A percentile compares a stretch with the other conserved stretches of the same genome.
Evolutionary conservation across 2,797 vertebrate genomes (phyloP).

Genomic region (Bovichtus variegatus): DNA sequence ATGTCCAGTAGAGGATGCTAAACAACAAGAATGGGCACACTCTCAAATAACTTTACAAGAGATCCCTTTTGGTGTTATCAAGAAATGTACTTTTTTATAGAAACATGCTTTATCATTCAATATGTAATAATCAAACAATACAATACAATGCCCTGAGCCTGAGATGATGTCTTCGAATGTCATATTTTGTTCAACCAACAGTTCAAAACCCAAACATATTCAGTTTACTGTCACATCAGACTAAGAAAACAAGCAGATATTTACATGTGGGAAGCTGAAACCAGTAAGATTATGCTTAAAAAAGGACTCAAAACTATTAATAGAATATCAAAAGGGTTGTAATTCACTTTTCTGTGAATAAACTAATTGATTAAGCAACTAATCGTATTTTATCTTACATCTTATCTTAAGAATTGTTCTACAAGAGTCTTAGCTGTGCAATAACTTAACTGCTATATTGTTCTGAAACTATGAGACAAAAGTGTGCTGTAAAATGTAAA

Average conservation of each 20-base stretch:
- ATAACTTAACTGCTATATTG: not conserved
- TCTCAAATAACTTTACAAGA: not conserved
- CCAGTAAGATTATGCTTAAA: not conserved
- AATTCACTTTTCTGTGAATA: not conserved
- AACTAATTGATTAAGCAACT: not conserved
- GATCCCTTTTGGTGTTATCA: not conserved
- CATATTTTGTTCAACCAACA: not conserved
- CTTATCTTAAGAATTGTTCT: not conserved
- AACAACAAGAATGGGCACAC: not conserved
- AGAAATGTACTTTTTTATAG: not conserved
- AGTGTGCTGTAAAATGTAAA: not conserved
- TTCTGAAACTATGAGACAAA: not conserved
- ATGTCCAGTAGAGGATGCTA: conserved; percentile 21
- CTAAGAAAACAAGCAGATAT: not conserved
- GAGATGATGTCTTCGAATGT: not conserved
- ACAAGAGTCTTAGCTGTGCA: not conserved
- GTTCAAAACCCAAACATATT: not conserved
- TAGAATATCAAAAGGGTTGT: not conserved
- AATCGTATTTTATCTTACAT: not conserved
- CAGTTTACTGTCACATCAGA: not conserved
- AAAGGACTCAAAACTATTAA: not conserved
- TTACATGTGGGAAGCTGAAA: not conserved
- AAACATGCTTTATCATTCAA: not conserved
- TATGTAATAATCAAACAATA: not conserved
- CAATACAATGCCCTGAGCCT: not conserved